Conservation (phyloP, 2,888 invertebrate species). For the Eilema depressum region DNA sequence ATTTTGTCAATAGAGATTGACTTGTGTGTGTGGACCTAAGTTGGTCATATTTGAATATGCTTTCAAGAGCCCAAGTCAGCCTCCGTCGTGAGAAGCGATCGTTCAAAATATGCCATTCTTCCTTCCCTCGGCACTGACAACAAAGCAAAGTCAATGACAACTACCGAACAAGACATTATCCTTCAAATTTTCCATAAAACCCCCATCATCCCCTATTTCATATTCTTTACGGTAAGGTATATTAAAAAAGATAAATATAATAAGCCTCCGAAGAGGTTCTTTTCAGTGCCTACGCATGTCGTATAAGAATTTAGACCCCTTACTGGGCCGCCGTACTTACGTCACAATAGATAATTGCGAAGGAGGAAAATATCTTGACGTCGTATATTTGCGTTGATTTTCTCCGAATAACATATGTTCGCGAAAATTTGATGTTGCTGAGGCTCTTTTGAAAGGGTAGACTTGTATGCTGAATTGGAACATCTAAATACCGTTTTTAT, state of each 20-base stretch:
- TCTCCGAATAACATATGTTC: slow-evolving; percentile 21
- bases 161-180: slow-evolving; percentile 5
- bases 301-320: slow-evolving; percentile 40
- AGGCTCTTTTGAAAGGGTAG: slow-evolving; percentile 8
- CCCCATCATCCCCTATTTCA: slow-evolving; percentile 30
- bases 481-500: background rate
- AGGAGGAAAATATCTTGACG: slow-evolving; percentile 29
- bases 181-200: slow-evolving; percentile 31
- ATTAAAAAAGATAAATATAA: slow-evolving; percentile 51
- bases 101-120: background rate
- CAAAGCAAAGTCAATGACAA: background rate
- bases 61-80: background rate
- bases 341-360: slow-evolving; percentile 53
- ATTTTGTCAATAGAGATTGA: no score
- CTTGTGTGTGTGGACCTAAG: no score
- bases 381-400: slow-evolving; percentile 32
- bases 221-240: slow-evolving; percentile 39
- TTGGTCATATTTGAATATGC: background rate
- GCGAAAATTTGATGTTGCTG: slow-evolving; percentile 16
- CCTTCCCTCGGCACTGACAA: background rate
- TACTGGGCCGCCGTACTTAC: slow-evolving; percentile 37
- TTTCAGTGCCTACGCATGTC: slow-evolving; percentile 43
- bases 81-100: background rate
- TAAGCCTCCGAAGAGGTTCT: slow-evolving; percentile 37
- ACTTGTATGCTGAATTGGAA: slow-evolving; percentile 3